Evolutionary conservation across 2,888 invertebrate genomes (phyloP).

Genomic region (Ecliptopera silaceata): DNA sequence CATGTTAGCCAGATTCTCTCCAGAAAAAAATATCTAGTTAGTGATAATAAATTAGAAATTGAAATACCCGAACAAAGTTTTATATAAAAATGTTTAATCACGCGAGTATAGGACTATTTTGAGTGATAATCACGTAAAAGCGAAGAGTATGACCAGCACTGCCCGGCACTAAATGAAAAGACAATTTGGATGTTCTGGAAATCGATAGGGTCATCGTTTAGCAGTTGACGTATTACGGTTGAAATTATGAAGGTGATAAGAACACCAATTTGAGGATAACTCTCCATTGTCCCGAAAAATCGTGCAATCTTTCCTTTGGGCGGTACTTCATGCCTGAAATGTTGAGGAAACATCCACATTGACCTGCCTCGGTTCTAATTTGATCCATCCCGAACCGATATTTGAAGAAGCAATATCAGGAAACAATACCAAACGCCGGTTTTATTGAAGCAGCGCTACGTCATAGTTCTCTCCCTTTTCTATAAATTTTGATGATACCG

Average conservation of each 20-base stretch:
- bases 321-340: not conserved
- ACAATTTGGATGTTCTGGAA: too few species aligned
- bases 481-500: constrained; percentile 13
- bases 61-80: not conserved
- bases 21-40: constrained; percentile 4
- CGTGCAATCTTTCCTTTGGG: not conserved
- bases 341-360: constrained; percentile 1
- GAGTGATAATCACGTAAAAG: too few species aligned
- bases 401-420: constrained; percentile 27
- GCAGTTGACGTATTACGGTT: too few species aligned
- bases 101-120: not conserved
- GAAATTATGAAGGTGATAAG: too few species aligned
- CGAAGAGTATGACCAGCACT: too few species aligned
- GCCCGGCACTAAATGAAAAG: too few species aligned
- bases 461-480: not conserved
- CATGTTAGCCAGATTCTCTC: not conserved
- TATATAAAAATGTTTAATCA: not conserved
- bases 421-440: constrained; percentile 21
- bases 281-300: not conserved
- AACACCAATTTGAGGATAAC: not conserved
- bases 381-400: constrained; percentile 15
- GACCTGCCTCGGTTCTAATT: constrained; percentile 14
- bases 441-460: constrained; percentile 13
- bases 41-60: not conserved
- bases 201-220: too few species aligned